Percentiles rank a stretch among this genome's conserved stretches.
Conservation (phyloP, 2,888 invertebrate species). For the Diaphora mendica region DNA sequence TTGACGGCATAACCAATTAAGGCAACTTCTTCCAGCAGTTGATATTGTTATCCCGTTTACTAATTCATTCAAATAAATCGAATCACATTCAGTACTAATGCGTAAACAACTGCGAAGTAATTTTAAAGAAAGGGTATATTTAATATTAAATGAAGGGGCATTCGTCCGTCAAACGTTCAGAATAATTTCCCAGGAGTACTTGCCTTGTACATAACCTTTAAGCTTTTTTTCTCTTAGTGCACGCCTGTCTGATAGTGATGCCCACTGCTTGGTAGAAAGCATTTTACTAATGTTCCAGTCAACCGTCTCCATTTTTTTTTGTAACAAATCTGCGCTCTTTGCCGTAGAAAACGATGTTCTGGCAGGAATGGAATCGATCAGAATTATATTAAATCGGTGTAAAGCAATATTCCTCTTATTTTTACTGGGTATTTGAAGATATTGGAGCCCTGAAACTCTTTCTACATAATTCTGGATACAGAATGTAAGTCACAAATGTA, state of each 20-base stretch:
- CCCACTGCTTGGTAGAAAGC: neutral
- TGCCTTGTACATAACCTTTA: neutral
- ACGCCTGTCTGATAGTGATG: neutral
- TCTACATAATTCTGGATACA: too few relatives aligned
- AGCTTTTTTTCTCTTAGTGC: neutral
- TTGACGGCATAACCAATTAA: neutral
- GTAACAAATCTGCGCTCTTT: too few relatives aligned
- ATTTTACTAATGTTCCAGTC: neutral
- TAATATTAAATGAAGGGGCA: conserved; percentile 1
- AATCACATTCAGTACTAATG: neutral
- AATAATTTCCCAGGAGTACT: conserved; percentile 5
- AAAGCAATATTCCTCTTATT: too few relatives aligned
- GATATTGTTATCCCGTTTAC: neutral
- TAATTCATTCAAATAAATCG: neutral
- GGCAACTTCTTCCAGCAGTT: neutral
- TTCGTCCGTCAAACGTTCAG: conserved; percentile 6
- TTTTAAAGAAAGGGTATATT: conserved; percentile 9
- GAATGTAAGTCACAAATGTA: too few relatives aligned
- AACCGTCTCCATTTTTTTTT: neutral
- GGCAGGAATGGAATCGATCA: too few relatives aligned
- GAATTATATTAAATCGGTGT: too few relatives aligned
- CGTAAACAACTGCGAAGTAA: conserved; percentile 6
- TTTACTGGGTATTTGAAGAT: too few relatives aligned
- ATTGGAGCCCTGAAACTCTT: too few relatives aligned
- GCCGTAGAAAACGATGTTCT: too few relatives aligned